Evolutionary conservation across 2,797 vertebrate species (phyloP).

Genomic region (Lacerta viridis): DNA sequence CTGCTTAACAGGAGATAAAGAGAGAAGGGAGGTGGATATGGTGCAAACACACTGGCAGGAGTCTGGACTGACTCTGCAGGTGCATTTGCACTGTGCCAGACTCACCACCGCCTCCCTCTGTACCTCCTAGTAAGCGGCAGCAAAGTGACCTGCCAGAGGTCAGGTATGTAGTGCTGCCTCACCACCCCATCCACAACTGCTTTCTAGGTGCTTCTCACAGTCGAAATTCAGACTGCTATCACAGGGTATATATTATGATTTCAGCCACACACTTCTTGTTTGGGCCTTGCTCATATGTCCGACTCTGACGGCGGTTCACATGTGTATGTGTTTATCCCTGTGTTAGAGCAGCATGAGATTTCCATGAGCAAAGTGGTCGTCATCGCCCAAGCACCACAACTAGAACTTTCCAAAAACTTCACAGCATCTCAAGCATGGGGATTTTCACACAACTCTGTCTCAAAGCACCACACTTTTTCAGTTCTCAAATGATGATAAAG

Average conservation of each 20-base stretch:
- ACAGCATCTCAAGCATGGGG: not conserved
- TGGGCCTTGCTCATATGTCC: not conserved
- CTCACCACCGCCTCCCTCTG: too few relatives aligned
- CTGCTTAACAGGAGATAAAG: too few relatives aligned
- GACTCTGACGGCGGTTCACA: not conserved
- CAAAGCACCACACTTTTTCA: not conserved
- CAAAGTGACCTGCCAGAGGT: too few relatives aligned
- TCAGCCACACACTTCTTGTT: not conserved
- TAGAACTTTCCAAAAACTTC: not conserved
- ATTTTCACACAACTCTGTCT: not conserved
- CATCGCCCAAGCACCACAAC: not conserved
- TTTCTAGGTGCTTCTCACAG: not conserved
- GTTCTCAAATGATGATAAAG: not conserved
- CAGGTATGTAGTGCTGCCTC: too few relatives aligned
- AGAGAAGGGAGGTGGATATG: too few relatives aligned
- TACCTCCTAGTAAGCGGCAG: too few relatives aligned
- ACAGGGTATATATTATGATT: not conserved
- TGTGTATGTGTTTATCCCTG: not conserved
- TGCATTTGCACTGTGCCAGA: too few relatives aligned
- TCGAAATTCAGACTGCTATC: not conserved
- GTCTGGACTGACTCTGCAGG: too few relatives aligned
- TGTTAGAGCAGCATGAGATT: not conserved
- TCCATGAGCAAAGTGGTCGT: not conserved
- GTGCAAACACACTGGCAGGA: too few relatives aligned
- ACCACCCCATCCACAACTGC: too few relatives aligned